Percentiles rank a stretch among this genome's conserved stretches.
These are phyloP conservation scores for Colaptes auratus DNA, from an alignment of 2,113 vertebrate genomes.

Conservation along the genomic window DNA sequence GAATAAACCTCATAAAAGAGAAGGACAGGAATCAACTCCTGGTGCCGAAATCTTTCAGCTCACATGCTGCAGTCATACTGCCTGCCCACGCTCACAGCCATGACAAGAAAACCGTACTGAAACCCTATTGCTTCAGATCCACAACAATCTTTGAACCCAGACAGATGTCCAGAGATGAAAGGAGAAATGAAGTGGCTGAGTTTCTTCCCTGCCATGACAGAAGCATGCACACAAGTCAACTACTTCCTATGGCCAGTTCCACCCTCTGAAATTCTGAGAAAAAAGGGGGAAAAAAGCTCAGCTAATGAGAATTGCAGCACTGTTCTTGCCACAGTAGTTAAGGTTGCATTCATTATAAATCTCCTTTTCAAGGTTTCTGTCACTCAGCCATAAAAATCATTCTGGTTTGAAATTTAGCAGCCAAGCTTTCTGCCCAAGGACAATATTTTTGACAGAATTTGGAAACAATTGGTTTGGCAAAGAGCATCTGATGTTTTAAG, in stretches of 20 bases:
- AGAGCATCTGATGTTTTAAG: neutral
- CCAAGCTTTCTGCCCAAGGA: slow-evolving; percentile 62
- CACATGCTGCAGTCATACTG: neutral
- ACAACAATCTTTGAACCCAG: slow-evolving; percentile 14
- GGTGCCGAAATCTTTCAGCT: neutral
- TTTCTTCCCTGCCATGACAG: slow-evolving; percentile 37
- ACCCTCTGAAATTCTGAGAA: slow-evolving; percentile 55
- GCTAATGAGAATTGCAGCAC: slow-evolving; percentile 63
- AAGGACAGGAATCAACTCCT: neutral
- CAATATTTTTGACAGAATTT: slow-evolving; percentile 69
- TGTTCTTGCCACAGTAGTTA: slow-evolving; percentile 9
- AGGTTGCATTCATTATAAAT: slow-evolving; percentile 49
- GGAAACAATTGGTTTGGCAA: slow-evolving; percentile 73
- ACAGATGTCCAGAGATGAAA: slow-evolving; percentile 48
- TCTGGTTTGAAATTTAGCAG: slow-evolving; percentile 54
- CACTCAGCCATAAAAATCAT: slow-evolving; percentile 55
- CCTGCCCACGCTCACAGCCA: neutral
- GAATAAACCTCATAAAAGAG: slow-evolving; percentile 5
- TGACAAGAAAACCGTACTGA: neutral
- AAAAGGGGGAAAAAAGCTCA: neutral
- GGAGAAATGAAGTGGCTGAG: neutral
- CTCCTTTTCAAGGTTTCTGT: slow-evolving; percentile 56
- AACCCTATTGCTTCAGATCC: slow-evolving; percentile 1
- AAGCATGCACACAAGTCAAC: neutral
- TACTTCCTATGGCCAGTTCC: slow-evolving; percentile 33